Base-by-base conservation (phyloP, 2,888 invertebrate genomes). In the Aproaerema taeniolella region DNA sequence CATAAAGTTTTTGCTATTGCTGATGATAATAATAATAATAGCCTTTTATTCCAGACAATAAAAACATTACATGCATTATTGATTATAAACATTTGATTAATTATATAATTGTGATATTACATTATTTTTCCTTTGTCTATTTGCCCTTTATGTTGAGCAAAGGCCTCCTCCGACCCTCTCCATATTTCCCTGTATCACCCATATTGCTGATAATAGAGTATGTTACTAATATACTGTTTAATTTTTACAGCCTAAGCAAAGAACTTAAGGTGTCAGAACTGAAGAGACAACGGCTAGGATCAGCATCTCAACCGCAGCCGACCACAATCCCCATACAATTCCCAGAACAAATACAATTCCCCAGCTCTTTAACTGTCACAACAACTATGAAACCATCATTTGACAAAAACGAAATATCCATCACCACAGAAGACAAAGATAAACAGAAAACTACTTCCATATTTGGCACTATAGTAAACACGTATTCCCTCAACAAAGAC, bases 351-450 rank as follows among this genome's bases (percentile, higher is more conserved):
- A 80, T 86, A 39, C 75, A 73, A 35, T 85, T 86, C 58, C 85
- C 85, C 0, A 78, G 79, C 49, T 74, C 85, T 0, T 69, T 86
- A n/a, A 86, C 85, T 0, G 82, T 85, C 44, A 86, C 81, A 6
- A 73, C 82, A 1, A 65, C 59, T 1, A 65, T 59, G 2, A 67
- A 65, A 16, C 39, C 52, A 7, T 46, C 57, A 0, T 45, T 55
- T 0, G 70, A 67, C 1, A 66, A 63, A 30, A 32, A 45, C 0
- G 55, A 65, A 9, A 61, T 61, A 0, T 54, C 59, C 16, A 42
- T 15, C 4, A 46, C 33, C 0, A 38, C 46, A 5, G 53, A 58
- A 1, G 56, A 61, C 2, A 55, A 68, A 30, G 57, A 54, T 39
- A 67, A 70, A 16, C 31, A 49, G 5, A 56, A 58, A 38, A 56